These are phyloP conservation scores for Hydriomena furcata DNA, from an alignment of 2,888 invertebrate genomes.

Conservation along the genomic window DNA sequence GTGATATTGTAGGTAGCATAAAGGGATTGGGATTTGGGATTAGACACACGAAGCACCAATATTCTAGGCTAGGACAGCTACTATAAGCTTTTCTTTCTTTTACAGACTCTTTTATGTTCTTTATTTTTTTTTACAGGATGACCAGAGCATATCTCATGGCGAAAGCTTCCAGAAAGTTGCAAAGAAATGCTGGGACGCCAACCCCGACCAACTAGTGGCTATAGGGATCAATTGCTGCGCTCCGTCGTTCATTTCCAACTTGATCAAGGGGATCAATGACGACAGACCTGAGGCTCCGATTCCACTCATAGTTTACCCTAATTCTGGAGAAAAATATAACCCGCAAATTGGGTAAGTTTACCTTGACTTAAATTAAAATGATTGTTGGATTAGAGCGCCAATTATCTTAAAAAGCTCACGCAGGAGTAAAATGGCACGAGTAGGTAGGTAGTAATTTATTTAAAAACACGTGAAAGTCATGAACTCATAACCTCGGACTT, in stretches of 20 bases:
- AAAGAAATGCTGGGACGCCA: conserved; percentile 87
- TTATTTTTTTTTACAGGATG: conserved; percentile 57
- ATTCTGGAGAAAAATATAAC: conserved; percentile 93
- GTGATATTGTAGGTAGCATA: too few relatives aligned
- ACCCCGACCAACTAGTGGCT: conserved; percentile 88
- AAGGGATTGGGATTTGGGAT: too few relatives aligned
- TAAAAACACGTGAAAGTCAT: conserved; percentile 2
- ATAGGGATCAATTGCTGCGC: conserved; percentile 95
- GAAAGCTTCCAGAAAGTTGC: conserved; percentile 91
- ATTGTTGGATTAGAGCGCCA: too few relatives aligned
- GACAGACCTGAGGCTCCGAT: conserved; percentile 80
- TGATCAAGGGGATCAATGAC: conserved; percentile 76
- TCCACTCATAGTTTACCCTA: conserved; percentile 95
- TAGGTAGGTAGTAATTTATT: too few relatives aligned
- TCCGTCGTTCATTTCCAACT: conserved; percentile 68
- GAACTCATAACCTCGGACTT: neutral
- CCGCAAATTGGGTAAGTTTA: conserved; percentile 85
- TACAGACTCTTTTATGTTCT: too few relatives aligned
- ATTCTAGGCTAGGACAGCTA: too few relatives aligned
- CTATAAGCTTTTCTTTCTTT: too few relatives aligned
- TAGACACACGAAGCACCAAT: too few relatives aligned
- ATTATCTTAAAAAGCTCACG: neutral
- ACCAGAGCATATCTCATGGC: conserved; percentile 88
- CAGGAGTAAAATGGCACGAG: too few relatives aligned
- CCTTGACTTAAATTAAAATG: neutral